Evolutionary conservation across 2,888 invertebrate species (phyloP), one percentile per base, ranked within the genome.

Genomic region (Callyntrura sp.): DNA sequence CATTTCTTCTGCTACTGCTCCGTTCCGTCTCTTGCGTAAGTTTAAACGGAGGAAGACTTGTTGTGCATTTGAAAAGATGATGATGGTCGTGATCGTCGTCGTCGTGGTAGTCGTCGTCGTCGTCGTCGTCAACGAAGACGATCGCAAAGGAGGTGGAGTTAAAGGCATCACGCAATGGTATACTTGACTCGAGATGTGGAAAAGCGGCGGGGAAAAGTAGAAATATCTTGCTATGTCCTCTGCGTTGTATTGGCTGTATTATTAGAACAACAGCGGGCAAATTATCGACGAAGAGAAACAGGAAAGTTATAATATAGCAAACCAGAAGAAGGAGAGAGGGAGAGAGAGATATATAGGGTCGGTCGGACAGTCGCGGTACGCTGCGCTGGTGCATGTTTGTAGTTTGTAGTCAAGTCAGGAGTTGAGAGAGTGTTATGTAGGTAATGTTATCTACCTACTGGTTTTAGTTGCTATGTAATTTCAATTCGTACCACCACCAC

Each of bases 191-290:
- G 28, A 51, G 51, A 76, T 48, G n/a, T 51, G 76, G 35, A 76
- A 76, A 76, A 76, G 76, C 76, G 76, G 76, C 76, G 76, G 76
- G 76, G 76, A 76, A 76, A 76, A 48, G 51, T 20, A 48, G 76
- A 25, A 25, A 76, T 76, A 68, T 68, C 68, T 43, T 68, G 68
- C 43, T 17, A 43, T 68, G 68, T 68, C 68, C 4, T 68, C 4
- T 68, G 9, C 35, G n/a, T 68, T 68, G 17, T 68, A 68, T 68
- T 35, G 43, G 17, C 35, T 35, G 43, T 43, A 68, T 68, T 43
- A 51, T 14, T 51, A 51, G 51, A 60, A 17, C 20, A 60, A 17
- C 60, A 60, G 60, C n/a, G 17, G 51, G 20, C 60, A 43, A 11
- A 62, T 17, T 17, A 14, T 68, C 17, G 35, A 68, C 25, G 43